A percentile compares a stretch with the other conserved stretches of the same genome.
These are phyloP conservation scores for Empis livida DNA, from an alignment of 2,888 invertebrate species.

Conservation along the genomic window DNA sequence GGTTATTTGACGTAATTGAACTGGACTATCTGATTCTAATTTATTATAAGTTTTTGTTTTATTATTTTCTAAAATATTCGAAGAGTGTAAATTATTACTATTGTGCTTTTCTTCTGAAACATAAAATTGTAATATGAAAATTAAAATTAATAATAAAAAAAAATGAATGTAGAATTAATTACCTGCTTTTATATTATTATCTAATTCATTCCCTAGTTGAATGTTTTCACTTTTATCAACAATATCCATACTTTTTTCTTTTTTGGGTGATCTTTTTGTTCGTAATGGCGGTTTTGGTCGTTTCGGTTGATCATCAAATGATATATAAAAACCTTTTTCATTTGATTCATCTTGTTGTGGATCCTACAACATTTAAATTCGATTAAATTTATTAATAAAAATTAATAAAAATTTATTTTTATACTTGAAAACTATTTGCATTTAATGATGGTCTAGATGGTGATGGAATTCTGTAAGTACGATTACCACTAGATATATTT, in stretches of 20 bases:
- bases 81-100: not conserved
- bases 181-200: constrained; percentile 31
- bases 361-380: constrained; percentile 28
- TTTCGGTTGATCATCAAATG: constrained; percentile 81
- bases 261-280: constrained; percentile 65
- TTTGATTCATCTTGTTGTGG: constrained; percentile 35
- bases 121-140: not conserved
- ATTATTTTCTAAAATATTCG: constrained; percentile 17
- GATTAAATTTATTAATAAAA: not conserved
- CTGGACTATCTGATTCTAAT: constrained; percentile 26
- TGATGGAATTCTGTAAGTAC: constrained; percentile 81
- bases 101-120: constrained; percentile 13
- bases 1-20: constrained; percentile 26
- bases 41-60: constrained; percentile 30
- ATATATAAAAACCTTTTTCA: constrained; percentile 86
- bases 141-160: not conserved
- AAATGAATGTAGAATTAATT: not conserved
- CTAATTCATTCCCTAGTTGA: constrained; percentile 38
- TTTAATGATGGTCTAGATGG: constrained; percentile 64
- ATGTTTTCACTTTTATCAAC: constrained; percentile 29
- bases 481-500: constrained; percentile 75
- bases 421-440: constrained; percentile 56
- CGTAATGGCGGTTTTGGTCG: constrained; percentile 79
- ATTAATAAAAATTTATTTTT: not conserved
- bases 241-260: constrained; percentile 42